A percentile compares a stretch with the other conserved stretches of the same genome.
Evolutionary conservation across 2,888 invertebrate genomes (phyloP).

Genomic region (Vesta saturnalis): DNA sequence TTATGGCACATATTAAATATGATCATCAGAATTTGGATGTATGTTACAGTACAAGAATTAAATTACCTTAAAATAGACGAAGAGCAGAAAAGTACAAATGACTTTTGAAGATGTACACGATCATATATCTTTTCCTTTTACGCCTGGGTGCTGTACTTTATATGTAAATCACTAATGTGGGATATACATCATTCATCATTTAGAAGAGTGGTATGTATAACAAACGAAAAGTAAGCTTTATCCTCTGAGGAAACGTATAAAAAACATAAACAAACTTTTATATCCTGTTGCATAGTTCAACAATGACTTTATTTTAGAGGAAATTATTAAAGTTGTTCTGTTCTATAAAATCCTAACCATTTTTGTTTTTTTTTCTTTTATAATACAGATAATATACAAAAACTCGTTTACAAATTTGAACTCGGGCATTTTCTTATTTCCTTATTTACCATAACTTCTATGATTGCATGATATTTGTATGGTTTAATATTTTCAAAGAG

Average conservation of each 20-base stretch:
- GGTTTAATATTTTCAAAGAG: no score
- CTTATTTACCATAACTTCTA: no score
- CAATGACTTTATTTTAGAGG: neutral
- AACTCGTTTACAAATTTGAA: neutral
- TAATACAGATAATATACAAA: neutral
- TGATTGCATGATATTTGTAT: no score
- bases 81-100: neutral
- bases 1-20: no score
- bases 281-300: neutral
- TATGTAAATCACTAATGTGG: neutral
- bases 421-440: no score
- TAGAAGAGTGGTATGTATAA: neutral
- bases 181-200: slow-evolving; percentile 1
- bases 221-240: slow-evolving; percentile 1
- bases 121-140: neutral
- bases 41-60: no score
- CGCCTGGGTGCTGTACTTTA: neutral
- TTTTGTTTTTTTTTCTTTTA: no score
- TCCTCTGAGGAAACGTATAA: neutral
- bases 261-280: neutral
- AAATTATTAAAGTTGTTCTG: slow-evolving; percentile 1
- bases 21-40: neutral
- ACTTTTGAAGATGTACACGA: slow-evolving; percentile 1
- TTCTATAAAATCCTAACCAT: neutral
- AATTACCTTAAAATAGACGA: neutral